phyloP scores from a whole-genome alignment of 2,113 vertebrate genomes.

The Saccopteryx bilineata region DNA sequence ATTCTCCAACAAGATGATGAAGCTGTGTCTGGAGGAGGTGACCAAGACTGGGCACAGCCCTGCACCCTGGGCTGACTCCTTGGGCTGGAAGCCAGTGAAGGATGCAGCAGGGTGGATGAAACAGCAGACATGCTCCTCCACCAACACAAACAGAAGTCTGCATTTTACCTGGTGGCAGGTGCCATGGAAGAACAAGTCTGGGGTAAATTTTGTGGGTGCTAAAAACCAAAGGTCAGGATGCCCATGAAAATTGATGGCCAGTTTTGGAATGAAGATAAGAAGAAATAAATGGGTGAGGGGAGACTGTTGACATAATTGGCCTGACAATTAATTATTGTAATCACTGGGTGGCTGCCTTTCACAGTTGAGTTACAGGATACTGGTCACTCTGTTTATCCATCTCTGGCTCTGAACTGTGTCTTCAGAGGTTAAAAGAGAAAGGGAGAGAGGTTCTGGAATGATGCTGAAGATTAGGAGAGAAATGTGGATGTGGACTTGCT shows the following conservation, averaged over 20 bases:
- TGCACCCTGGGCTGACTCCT: fast-evolving
- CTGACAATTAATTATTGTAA: too few species aligned
- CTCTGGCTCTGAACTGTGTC: not conserved
- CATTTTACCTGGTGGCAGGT: fast-evolving
- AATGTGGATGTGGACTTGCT: fast-evolving
- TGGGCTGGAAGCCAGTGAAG: not conserved
- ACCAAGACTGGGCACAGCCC: not conserved
- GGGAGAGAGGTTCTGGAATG: not conserved
- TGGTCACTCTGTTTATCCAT: too few species aligned
- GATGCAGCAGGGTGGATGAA: not conserved
- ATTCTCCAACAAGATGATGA: too few species aligned
- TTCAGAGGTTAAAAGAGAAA: not conserved
- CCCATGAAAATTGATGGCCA: not conserved
- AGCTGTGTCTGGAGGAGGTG: not conserved
- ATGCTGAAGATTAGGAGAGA: fast-evolving
- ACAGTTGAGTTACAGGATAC: too few species aligned
- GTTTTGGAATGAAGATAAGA: not conserved
- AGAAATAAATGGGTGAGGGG: not conserved
- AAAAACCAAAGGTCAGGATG: not conserved
- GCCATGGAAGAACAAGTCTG: not conserved
- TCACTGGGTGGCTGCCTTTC: not conserved
- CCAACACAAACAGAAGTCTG: not conserved
- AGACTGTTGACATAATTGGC: fast-evolving
- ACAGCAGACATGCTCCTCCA: not conserved
- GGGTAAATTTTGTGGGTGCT: too few species aligned